These are phyloP conservation scores for Drosophila limbata DNA, from an alignment of 2,888 invertebrate species.

Conservation along the genomic window DNA sequence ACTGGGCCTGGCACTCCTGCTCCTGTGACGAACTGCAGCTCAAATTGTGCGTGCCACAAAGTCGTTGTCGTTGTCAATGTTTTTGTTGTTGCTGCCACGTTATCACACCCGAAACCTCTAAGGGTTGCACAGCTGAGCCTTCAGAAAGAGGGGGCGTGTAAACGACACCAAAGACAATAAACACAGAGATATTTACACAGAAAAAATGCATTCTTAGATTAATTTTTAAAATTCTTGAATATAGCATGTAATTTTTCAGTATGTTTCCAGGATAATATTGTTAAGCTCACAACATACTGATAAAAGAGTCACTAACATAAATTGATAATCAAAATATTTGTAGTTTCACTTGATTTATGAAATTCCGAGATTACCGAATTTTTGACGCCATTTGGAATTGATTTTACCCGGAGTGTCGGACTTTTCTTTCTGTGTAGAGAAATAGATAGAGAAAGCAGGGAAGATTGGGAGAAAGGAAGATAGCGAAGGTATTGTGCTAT, in stretches of 20 bases:
- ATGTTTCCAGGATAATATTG: too few species aligned
- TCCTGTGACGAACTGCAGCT: slow-evolving; percentile 48
- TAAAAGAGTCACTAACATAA: too few species aligned
- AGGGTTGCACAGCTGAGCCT: slow-evolving; percentile 66
- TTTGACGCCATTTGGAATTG: too few species aligned
- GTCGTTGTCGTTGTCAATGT: slow-evolving; percentile 59
- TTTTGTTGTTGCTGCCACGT: slow-evolving; percentile 24
- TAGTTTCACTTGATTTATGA: too few species aligned
- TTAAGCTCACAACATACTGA: too few species aligned
- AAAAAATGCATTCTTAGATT: too few species aligned
- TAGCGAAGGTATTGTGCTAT: background rate
- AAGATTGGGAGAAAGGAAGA: background rate
- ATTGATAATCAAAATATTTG: too few species aligned
- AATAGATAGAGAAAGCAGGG: background rate
- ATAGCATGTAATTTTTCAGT: too few species aligned
- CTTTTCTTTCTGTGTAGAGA: too few species aligned
- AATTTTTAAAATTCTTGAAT: too few species aligned
- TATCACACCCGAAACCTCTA: slow-evolving; percentile 67
- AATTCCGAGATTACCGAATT: too few species aligned
- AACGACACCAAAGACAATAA: slow-evolving; percentile 46
- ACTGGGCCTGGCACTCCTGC: slow-evolving; percentile 52
- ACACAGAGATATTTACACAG: background rate
- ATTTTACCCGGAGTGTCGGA: too few species aligned
- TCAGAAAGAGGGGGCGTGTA: slow-evolving; percentile 51
- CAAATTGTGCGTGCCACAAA: slow-evolving; percentile 82